Conservation (phyloP, 2,113 vertebrate species). For the Ciconia maguari region DNA sequence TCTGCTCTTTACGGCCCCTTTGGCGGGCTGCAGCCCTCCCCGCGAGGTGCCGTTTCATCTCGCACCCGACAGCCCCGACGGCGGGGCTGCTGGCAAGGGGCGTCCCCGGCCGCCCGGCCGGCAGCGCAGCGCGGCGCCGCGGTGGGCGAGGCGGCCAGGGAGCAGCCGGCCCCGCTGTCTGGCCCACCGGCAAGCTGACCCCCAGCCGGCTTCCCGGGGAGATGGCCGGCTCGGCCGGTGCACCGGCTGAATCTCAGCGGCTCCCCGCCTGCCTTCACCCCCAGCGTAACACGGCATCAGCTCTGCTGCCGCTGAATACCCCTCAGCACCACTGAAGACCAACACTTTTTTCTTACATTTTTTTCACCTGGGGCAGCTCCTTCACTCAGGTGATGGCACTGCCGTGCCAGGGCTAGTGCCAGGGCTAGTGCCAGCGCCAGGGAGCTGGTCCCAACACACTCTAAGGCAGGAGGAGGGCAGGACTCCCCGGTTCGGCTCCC, state of each 20-base stretch:
- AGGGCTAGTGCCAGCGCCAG: rapidly evolving
- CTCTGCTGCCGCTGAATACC: rapidly evolving
- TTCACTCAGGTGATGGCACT: rapidly evolving
- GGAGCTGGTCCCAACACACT: background rate
- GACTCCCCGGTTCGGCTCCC: rapidly evolving
- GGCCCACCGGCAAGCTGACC: too few species aligned
- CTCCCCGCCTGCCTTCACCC: background rate
- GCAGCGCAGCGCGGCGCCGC: background rate
- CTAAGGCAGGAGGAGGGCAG: background rate
- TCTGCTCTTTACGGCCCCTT: background rate
- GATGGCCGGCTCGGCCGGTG: rapidly evolving
- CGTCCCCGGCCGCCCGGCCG: background rate
- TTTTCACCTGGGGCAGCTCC: background rate
- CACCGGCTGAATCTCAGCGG: background rate
- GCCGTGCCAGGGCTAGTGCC: rapidly evolving
- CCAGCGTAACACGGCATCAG: background rate
- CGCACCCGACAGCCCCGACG: background rate
- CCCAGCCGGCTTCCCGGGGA: background rate
- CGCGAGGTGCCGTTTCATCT: background rate
- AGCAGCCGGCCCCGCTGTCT: background rate
- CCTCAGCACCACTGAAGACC: rapidly evolving
- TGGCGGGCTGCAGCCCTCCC: background rate
- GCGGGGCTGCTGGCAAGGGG: background rate
- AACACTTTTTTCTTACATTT: rapidly evolving
- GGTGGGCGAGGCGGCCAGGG: background rate